Percentiles rank a stretch among this genome's conserved stretches.
Conservation (phyloP, 2,113 vertebrate species). For the Poecile atricapillus region DNA sequence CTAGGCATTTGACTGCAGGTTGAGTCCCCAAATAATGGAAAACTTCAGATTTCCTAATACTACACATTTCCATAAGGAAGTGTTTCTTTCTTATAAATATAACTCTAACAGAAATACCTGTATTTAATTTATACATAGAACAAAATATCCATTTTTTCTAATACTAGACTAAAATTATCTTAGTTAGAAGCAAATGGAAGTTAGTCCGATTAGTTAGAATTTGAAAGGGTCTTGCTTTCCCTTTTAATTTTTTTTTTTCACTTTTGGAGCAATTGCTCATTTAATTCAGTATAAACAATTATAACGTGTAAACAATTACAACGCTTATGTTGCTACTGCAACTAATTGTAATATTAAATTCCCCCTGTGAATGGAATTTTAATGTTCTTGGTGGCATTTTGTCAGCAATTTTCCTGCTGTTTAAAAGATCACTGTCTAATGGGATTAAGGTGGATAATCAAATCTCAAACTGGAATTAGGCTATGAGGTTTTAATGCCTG, state of each 20-base stretch:
- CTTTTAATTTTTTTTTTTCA: neutral
- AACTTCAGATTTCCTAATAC: neutral
- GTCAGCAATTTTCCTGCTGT: conserved; percentile 73
- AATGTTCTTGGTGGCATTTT: conserved; percentile 60
- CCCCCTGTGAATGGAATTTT: conserved; percentile 36
- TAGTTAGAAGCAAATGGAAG: neutral
- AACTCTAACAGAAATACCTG: neutral
- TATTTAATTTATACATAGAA: neutral
- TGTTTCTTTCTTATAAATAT: neutral
- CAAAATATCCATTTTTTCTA: neutral
- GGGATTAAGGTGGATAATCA: conserved; percentile 76
- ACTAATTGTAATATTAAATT: conserved; percentile 65
- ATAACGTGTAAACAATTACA: conserved; percentile 42
- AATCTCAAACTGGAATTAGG: conserved; percentile 67
- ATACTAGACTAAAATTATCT: neutral
- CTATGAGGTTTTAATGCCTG: conserved; percentile 38
- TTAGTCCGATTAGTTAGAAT: neutral
- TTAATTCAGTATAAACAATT: conserved; percentile 37
- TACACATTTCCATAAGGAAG: neutral
- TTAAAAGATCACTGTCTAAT: conserved; percentile 75
- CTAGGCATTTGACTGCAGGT: neutral
- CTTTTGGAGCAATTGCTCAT: neutral
- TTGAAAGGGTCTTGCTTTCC: neutral
- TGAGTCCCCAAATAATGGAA: neutral
- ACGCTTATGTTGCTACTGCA: conserved; percentile 42